phyloP scores from a whole-genome alignment of 2,113 vertebrate genomes.

The Trachemys scripta region DNA sequence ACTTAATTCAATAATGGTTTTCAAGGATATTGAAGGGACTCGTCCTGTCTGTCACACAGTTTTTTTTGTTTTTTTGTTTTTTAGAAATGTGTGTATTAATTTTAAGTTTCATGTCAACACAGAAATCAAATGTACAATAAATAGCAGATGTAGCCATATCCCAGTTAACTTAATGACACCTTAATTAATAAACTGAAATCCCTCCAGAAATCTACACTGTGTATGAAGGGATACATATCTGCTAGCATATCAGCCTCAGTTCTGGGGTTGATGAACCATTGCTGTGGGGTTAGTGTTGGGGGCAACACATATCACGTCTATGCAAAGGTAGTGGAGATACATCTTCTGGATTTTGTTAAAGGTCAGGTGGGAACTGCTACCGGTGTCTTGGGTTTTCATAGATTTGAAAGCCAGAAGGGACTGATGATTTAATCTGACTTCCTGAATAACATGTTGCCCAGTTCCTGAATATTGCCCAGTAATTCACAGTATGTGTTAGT shows the following conservation, averaged over 20 bases:
- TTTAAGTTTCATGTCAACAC: neutral
- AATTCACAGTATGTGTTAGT: neutral
- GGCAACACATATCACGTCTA: conserved; percentile 2
- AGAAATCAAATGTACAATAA: neutral
- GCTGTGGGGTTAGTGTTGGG: conserved; percentile 45
- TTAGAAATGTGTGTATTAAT: neutral
- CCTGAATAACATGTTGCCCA: neutral
- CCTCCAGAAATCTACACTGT: conserved; percentile 36
- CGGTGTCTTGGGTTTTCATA: neutral
- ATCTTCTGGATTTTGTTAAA: neutral
- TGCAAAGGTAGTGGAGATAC: neutral
- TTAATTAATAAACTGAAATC: conserved; percentile 62
- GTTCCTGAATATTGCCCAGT: neutral
- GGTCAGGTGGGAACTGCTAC: neutral
- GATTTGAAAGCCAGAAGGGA: neutral
- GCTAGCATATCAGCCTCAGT: conserved; percentile 52
- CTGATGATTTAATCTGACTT: neutral
- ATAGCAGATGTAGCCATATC: conserved; percentile 17
- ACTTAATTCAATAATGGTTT: neutral
- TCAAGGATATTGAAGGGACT: neutral
- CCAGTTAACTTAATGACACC: neutral
- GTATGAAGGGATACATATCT: conserved; percentile 56
- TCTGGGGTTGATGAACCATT: conserved; percentile 39
- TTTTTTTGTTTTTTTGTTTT: neutral
- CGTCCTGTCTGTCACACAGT: neutral